Percentiles rank a stretch among this genome's conserved stretches.
These are phyloP conservation scores for Eutolmus rufibarbis DNA, from an alignment of 2,888 invertebrate genomes.

Conservation along the genomic window DNA sequence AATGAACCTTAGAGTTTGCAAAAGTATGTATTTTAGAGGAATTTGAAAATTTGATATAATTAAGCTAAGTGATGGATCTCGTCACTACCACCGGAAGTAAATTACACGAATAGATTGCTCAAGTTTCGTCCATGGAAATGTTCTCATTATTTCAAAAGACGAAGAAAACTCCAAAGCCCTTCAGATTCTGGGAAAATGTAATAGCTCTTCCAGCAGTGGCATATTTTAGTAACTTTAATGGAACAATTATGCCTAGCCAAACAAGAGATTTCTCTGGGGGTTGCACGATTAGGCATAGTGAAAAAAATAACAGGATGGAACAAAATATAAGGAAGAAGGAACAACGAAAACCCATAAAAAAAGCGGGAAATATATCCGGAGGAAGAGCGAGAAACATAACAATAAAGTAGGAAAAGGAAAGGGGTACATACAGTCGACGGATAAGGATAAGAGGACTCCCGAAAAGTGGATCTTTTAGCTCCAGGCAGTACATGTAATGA, in stretches of 20 bases:
- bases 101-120: neutral
- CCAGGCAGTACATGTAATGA: constrained; percentile 45
- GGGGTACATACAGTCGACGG: neutral
- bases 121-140: neutral
- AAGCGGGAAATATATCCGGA: neutral
- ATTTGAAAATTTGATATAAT: neutral
- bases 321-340: neutral
- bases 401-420: neutral
- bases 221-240: constrained; percentile 13
- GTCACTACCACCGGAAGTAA: neutral
- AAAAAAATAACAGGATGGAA: neutral
- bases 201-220: neutral
- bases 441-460: constrained; percentile 23
- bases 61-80: neutral
- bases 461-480: constrained; percentile 41
- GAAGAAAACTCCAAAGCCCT: neutral
- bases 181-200: neutral
- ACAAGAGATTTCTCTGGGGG: neutral
- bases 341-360: neutral
- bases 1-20: too few species aligned
- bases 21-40: neutral
- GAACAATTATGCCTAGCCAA: neutral
- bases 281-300: neutral
- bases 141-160: neutral
- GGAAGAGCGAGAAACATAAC: constrained; percentile 5